Evolutionary conservation across 1,140 invertebrate species (phyloP).

Genomic region (Bombus waltoni): DNA sequence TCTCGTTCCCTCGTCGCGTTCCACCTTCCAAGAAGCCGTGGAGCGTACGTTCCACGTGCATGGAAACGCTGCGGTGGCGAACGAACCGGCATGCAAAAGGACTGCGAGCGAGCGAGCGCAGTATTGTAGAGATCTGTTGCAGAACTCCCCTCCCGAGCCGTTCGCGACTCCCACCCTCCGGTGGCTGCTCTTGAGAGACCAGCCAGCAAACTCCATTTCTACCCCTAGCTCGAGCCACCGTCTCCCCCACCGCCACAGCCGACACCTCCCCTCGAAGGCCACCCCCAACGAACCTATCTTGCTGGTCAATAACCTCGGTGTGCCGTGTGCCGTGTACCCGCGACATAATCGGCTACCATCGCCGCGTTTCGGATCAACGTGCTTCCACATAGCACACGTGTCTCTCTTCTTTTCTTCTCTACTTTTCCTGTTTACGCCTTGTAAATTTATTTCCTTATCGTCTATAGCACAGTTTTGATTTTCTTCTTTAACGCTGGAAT

Average conservation of each 20-base stretch:
- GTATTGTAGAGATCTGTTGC: conserved; percentile 58
- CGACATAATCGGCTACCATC: conserved; percentile 51
- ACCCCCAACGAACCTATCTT: conserved; percentile 63
- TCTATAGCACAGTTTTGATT: no score
- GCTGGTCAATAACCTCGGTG: conserved; percentile 69
- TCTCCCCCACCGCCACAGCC: conserved; percentile 21
- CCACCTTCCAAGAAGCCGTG: conserved; percentile 5
- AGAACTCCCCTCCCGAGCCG: not conserved
- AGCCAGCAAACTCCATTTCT: conserved; percentile 60
- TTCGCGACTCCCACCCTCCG: conserved; percentile 18
- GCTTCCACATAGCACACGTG: not conserved
- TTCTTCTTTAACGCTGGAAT: no score
- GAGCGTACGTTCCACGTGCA: conserved; percentile 8
- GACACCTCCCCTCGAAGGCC: conserved; percentile 31
- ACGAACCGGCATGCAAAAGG: conserved; percentile 45
- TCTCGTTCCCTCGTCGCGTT: not conserved
- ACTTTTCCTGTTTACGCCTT: not conserved
- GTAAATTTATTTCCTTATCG: not conserved
- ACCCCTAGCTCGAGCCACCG: conserved; percentile 37
- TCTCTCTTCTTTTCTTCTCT: not conserved
- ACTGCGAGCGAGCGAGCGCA: conserved; percentile 45
- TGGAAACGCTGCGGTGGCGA: conserved; percentile 11
- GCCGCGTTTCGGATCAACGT: conserved; percentile 34
- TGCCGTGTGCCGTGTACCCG: conserved; percentile 32
- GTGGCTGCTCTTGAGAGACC: conserved; percentile 52